Percentiles rank a stretch among this genome's conserved stretches.
phyloP scores from a whole-genome alignment of 2,888 invertebrate genomes.

The Ecliptopera silaceata region DNA sequence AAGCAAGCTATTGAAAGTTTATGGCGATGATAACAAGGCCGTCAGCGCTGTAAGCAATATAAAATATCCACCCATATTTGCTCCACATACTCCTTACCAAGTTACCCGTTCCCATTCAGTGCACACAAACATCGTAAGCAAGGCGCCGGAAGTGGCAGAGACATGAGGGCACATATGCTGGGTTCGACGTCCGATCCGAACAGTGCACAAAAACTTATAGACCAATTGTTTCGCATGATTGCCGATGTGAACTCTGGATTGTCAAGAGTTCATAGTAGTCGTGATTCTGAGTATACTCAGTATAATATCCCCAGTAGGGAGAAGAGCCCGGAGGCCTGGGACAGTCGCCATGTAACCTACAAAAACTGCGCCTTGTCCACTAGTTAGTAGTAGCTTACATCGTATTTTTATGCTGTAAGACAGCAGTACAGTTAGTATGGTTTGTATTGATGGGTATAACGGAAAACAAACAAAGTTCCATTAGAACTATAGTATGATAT shows the following conservation, averaged over 20 bases:
- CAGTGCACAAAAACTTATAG: conserved; percentile 47
- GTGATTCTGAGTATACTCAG: conserved; percentile 22
- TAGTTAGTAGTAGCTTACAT: no score
- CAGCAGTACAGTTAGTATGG: no score
- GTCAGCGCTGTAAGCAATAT: not conserved
- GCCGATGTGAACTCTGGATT: conserved; percentile 21
- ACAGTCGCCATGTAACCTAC: no score
- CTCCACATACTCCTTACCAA: conserved; percentile 7
- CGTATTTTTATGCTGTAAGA: no score
- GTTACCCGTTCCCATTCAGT: conserved; percentile 25
- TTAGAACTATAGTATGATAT: conserved; percentile 2
- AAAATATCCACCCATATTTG: not conserved
- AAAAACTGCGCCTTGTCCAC: no score
- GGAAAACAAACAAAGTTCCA: conserved; percentile 3
- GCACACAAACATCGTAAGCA: conserved; percentile 25
- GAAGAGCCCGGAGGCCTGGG: no score
- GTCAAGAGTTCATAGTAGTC: not conserved
- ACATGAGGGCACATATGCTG: conserved; percentile 37
- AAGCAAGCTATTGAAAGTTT: not conserved
- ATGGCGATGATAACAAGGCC: not conserved
- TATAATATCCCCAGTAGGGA: no score
- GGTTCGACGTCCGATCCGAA: conserved; percentile 58
- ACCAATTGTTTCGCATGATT: conserved; percentile 44
- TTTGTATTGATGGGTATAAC: not conserved
- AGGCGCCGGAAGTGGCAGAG: conserved; percentile 43